Conservation (phyloP, 2,797 vertebrate species). For the Myotis myotis region DNA sequence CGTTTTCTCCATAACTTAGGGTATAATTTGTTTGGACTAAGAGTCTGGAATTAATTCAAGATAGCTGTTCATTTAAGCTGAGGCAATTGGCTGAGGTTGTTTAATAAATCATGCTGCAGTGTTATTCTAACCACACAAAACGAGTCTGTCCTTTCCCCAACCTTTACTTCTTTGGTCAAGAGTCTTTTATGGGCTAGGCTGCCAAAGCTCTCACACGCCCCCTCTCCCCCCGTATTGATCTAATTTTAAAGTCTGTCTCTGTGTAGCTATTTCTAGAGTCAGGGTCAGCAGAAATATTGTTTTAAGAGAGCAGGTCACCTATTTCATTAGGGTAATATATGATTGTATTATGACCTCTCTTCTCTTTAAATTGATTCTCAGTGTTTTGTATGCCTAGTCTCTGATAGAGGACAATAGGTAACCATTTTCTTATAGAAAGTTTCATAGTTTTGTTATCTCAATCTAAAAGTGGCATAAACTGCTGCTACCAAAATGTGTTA, state of each 20-base stretch:
- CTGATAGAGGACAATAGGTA: not conserved
- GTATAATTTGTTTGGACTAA: slow-evolving; percentile 29
- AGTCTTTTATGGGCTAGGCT: slow-evolving; percentile 36
- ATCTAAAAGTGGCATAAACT: not conserved
- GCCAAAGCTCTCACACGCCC: not conserved
- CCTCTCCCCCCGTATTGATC: slow-evolving; percentile 31
- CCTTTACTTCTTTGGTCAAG: slow-evolving; percentile 48
- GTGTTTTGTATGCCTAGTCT: not conserved
- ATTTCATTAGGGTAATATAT: slow-evolving; percentile 39
- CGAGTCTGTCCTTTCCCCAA: slow-evolving; percentile 47
- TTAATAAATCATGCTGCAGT: slow-evolving; percentile 59
- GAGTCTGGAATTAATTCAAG: slow-evolving; percentile 47
- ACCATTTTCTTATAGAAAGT: not conserved
- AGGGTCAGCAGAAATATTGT: slow-evolving; percentile 52
- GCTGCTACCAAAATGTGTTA: not conserved
- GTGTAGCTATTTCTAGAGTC: slow-evolving; percentile 50
- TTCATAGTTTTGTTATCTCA: slow-evolving; percentile 17
- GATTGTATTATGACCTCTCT: slow-evolving; percentile 18
- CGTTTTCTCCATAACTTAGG: not conserved
- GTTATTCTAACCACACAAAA: slow-evolving; percentile 65
- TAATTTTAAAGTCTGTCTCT: slow-evolving; percentile 54
- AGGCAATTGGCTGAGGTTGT: not conserved
- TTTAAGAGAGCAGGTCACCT: slow-evolving; percentile 43
- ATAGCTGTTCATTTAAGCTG: slow-evolving; percentile 5
- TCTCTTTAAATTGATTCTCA: slow-evolving; percentile 50